phyloP scores from a whole-genome alignment of 2,888 invertebrate species.

The Gastrophysa polygoni region DNA sequence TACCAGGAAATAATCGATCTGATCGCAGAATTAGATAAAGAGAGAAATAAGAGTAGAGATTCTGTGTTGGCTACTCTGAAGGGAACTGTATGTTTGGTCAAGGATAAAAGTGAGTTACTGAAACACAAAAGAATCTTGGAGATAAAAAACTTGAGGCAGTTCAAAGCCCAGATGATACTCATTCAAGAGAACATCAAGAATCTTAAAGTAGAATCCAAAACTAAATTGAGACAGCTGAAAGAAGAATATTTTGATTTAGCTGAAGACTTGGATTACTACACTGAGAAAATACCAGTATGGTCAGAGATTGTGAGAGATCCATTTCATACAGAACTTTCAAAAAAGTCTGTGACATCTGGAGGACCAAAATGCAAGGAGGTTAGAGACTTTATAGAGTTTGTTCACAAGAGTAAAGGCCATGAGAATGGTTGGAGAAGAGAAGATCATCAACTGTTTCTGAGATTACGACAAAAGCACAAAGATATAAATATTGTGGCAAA shows the following conservation, averaged over 20 bases:
- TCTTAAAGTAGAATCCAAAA: conserved; percentile 39
- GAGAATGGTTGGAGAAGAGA: conserved; percentile 65
- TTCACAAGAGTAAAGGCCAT: conserved; percentile 60
- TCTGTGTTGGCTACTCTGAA: conserved; percentile 32
- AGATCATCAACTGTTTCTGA: conserved; percentile 63
- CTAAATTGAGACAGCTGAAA: conserved; percentile 38
- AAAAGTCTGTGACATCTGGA: background rate
- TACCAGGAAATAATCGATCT: conserved; percentile 32
- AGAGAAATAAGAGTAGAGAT: conserved; percentile 32
- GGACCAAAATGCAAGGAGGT: conserved; percentile 57
- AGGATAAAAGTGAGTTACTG: conserved; percentile 36
- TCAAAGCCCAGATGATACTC: conserved; percentile 48
- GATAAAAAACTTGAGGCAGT: conserved; percentile 45
- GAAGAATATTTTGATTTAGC: conserved; percentile 42
- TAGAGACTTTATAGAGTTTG: conserved; percentile 63
- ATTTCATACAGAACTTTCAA: background rate
- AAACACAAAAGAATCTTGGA: conserved; percentile 33
- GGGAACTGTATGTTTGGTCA: conserved; percentile 35
- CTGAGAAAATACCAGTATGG: conserved; percentile 48
- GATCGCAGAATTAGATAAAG: conserved; percentile 27
- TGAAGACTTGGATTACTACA: conserved; percentile 46
- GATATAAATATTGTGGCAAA: conserved; percentile 41
- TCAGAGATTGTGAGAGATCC: conserved; percentile 38
- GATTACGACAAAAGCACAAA: conserved; percentile 50
- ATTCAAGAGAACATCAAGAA: conserved; percentile 48